phyloP scores from a whole-genome alignment of 1,140 invertebrate species.

The Microplitis demolitor region DNA sequence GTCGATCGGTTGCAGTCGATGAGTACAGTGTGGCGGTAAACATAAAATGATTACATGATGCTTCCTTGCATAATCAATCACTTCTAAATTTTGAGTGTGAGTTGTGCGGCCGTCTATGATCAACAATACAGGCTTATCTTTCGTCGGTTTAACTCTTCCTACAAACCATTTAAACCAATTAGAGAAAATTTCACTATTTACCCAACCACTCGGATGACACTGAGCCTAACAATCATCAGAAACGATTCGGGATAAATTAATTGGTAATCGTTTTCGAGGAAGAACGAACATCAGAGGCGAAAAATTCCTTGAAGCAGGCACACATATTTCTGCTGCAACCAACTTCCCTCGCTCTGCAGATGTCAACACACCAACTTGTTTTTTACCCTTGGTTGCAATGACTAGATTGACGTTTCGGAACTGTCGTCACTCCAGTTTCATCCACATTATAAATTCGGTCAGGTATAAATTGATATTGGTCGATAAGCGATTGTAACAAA shows the following conservation, averaged over 20 bases:
- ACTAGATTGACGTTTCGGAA: constrained; percentile 39
- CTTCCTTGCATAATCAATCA: constrained; percentile 26
- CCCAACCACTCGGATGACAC: constrained; percentile 36
- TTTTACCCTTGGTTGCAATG: constrained; percentile 20
- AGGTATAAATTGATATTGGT: constrained; percentile 35
- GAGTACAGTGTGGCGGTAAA: constrained; percentile 16
- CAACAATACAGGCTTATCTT: constrained; percentile 40
- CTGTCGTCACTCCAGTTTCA: constrained; percentile 40
- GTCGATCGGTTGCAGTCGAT: constrained; percentile 54
- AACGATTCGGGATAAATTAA: constrained; percentile 28
- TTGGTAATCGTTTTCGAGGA: constrained; percentile 32
- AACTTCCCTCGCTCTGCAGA: constrained; percentile 39
- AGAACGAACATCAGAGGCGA: constrained; percentile 46
- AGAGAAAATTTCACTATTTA: constrained; percentile 34
- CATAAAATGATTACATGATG: constrained; percentile 9
- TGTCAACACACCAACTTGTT: constrained; percentile 39
- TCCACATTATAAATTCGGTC: constrained; percentile 41
- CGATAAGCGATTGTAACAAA: constrained; percentile 28
- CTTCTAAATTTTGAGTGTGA: constrained; percentile 21
- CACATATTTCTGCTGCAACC: constrained; percentile 39
- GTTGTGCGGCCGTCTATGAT: constrained; percentile 45
- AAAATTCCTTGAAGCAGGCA: constrained; percentile 41
- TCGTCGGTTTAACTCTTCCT: constrained; percentile 35
- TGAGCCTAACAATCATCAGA: constrained; percentile 19
- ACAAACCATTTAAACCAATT: constrained; percentile 43